These are phyloP conservation scores for Micronycteris hirsuta DNA, from an alignment of 2,113 vertebrate species.

Conservation along the genomic window DNA sequence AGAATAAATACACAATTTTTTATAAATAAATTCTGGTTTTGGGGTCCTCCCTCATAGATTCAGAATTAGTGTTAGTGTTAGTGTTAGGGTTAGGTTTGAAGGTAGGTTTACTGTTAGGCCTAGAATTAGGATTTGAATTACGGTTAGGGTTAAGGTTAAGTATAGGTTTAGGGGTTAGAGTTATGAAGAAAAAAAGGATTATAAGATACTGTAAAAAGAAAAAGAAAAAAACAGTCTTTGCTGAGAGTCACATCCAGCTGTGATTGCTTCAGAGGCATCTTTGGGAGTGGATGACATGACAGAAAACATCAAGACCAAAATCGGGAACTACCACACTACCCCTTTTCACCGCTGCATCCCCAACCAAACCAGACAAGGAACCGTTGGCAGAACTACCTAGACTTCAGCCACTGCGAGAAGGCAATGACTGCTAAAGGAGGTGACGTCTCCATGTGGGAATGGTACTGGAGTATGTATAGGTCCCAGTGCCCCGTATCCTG, in stretches of 20 bases:
- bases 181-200: background rate
- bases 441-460: background rate
- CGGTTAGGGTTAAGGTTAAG: background rate
- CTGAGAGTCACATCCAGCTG: background rate
- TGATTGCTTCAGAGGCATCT: background rate
- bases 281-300: background rate
- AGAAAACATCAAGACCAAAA: background rate
- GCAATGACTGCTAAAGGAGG: background rate
- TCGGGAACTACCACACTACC: background rate
- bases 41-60: background rate
- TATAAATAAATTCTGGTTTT: no score
- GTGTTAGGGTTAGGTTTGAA: background rate
- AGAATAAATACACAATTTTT: no score
- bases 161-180: background rate
- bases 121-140: background rate
- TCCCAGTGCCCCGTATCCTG: background rate
- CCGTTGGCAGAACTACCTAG: background rate
- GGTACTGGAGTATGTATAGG: background rate
- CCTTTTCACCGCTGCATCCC: background rate
- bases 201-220: background rate
- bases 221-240: background rate
- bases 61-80: background rate
- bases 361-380: background rate
- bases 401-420: background rate
- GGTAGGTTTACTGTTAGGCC: background rate